Percentiles rank a stretch among this genome's conserved stretches.
These are phyloP conservation scores for Mormyrus lacerda DNA, from an alignment of 2,113 vertebrate genomes.

Conservation along the genomic window DNA sequence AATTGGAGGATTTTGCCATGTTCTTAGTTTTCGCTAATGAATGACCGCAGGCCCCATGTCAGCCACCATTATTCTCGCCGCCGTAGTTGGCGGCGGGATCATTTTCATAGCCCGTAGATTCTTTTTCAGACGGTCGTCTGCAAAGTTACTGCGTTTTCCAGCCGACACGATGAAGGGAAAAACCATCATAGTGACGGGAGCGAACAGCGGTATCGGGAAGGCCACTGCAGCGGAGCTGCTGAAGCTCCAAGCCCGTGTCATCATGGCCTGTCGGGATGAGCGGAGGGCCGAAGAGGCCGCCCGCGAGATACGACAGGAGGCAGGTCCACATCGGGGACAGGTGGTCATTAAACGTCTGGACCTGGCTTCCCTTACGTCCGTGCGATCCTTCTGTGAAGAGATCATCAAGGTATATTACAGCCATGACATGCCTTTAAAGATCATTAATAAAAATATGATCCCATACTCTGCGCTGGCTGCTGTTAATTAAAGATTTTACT, in stretches of 20 bases:
- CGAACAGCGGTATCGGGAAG: slow-evolving; percentile 84
- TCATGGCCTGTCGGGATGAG: slow-evolving; percentile 81
- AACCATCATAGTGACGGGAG: slow-evolving; percentile 84
- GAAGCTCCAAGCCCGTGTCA: slow-evolving; percentile 74
- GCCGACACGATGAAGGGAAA: slow-evolving; percentile 70
- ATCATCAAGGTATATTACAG: slow-evolving; percentile 60
- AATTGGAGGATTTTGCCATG: neutral
- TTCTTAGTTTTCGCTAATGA: neutral
- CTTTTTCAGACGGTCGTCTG: slow-evolving; percentile 39
- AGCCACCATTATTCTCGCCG: slow-evolving; percentile 48
- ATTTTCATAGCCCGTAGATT: slow-evolving; percentile 52
- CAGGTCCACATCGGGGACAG: slow-evolving; percentile 55
- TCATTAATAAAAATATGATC: neutral
- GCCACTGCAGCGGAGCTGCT: slow-evolving; percentile 73
- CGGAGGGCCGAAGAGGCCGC: slow-evolving; percentile 70
- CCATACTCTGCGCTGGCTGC: neutral
- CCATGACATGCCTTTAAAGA: neutral
- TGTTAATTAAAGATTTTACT: neutral
- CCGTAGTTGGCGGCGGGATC: slow-evolving; percentile 51
- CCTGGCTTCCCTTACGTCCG: slow-evolving; percentile 77
- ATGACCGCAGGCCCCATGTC: slow-evolving; percentile 35
- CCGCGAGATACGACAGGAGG: slow-evolving; percentile 61
- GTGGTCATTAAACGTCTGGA: slow-evolving; percentile 76
- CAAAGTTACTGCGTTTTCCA: slow-evolving; percentile 37
- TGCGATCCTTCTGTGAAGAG: slow-evolving; percentile 75